Base-by-base conservation (phyloP, 2,113 vertebrate genomes). In the Anoplopoma fimbria region DNA sequence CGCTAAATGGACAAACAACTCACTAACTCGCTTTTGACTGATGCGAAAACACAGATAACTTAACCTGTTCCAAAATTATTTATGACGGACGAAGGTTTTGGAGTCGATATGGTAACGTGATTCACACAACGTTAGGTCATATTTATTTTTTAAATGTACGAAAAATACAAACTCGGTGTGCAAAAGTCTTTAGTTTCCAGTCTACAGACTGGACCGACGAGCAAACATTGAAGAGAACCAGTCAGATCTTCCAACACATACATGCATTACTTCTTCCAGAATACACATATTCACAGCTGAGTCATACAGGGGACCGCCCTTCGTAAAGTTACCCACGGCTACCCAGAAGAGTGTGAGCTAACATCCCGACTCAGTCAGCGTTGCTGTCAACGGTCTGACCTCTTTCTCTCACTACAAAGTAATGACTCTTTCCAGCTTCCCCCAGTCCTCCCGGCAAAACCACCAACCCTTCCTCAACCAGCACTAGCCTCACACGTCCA, bases 371-470 rank as follows among this genome's bases (percentile, higher is more conserved):
- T 6, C 38, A 23, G 69, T 40, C 45, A 69, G 74, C 2, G 25
- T 58, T 1, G n/a, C 4, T 53, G 6, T 61, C 81, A 70, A 77
- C 77, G 33, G 51, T 42, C 69, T 85, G 84, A 75, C 84, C 82
- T 69, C 74, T 21, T 47, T 64, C 64, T 68, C 72, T 31, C 64
- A 69, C 40, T 36, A n/a, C 25, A 31, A 9, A 71, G 51, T 72
- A 73, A 89, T 83, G 82, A 64, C 31, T 77, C 69, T 79, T 81
- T 86, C 82, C 68, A 87, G 23, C 72, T 55, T 7, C 47, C 67
- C 61, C 63, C 60, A 6, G 21, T 75, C 33, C 55, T 53, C 40
- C 49, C 38, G 33, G 51, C 57, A 63, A 79, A 85, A 87, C 68
- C 73, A 82, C 82, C 23, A 25, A 64, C 73, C 81, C 75, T 77